A percentile compares a stretch with the other conserved stretches of the same genome.
phyloP scores from a whole-genome alignment of 2,113 vertebrate genomes.

The Chascanopsetta lugubris region DNA sequence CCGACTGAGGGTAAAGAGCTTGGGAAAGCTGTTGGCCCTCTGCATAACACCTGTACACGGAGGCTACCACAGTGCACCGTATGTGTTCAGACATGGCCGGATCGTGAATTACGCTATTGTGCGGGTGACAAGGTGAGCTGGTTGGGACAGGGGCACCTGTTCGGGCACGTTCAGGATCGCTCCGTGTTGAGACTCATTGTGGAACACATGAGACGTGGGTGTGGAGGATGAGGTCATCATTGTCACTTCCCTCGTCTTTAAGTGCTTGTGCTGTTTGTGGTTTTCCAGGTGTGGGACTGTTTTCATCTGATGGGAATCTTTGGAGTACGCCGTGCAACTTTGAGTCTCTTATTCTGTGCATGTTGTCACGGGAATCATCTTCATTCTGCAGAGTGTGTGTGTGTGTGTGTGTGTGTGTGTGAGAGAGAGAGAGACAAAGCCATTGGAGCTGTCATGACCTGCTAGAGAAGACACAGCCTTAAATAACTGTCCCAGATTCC shows the following conservation, averaged over 20 bases:
- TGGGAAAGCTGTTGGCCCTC: conserved; percentile 12
- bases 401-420: neutral
- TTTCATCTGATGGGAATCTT: conserved; percentile 8
- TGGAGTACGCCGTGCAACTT: too few relatives aligned
- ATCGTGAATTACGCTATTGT: conserved; percentile 24
- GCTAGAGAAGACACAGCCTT: conserved; percentile 50
- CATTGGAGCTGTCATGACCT: conserved; percentile 58
- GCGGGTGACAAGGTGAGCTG: conserved; percentile 43
- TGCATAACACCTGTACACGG: conserved; percentile 34
- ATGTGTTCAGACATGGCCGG: conserved; percentile 53
- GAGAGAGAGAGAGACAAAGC: conserved; percentile 27
- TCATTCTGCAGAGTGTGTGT: too few relatives aligned
- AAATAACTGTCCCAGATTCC: conserved; percentile 76
- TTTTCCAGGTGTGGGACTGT: neutral
- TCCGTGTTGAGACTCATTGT: conserved; percentile 14
- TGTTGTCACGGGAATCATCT: too few relatives aligned
- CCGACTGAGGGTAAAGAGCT: conserved; percentile 1
- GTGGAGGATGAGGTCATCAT: conserved; percentile 1
- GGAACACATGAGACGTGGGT: conserved; percentile 1
- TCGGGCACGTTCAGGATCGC: conserved; percentile 53
- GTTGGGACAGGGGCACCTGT: conserved; percentile 48
- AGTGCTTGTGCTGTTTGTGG: neutral
- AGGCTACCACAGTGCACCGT: too few relatives aligned
- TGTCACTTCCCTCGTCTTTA: conserved; percentile 3
- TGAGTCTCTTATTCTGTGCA: too few relatives aligned